These are phyloP conservation scores for Rotaria macrura DNA, from an alignment of 2,888 invertebrate species.

Conservation along the genomic window DNA sequence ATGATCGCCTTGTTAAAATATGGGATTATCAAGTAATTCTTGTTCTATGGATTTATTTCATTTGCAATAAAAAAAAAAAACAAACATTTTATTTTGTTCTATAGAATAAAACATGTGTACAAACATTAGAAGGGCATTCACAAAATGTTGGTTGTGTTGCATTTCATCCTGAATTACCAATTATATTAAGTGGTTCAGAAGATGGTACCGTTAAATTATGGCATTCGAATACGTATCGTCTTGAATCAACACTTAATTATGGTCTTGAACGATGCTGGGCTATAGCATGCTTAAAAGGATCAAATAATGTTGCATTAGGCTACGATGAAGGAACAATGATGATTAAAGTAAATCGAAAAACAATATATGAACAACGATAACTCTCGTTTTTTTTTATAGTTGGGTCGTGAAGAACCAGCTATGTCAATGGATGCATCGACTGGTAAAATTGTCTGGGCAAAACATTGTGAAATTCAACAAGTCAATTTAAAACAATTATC, in stretches of 20 bases:
- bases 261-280: conserved; percentile 97
- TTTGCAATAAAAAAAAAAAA: too few species aligned
- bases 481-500: conserved; percentile 73
- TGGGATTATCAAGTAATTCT: conserved; percentile 71
- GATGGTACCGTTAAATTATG: conserved; percentile 86
- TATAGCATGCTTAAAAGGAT: conserved; percentile 78
- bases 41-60: background rate
- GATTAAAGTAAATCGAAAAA: conserved; percentile 56
- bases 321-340: conserved; percentile 92
- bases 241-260: conserved; percentile 91
- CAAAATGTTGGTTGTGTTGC: conserved; percentile 80
- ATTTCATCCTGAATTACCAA: conserved; percentile 94
- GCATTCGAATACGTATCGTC: conserved; percentile 93
- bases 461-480: conserved; percentile 94
- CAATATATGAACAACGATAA: too few species aligned
- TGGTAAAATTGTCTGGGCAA: conserved; percentile 97
- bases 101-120: conserved; percentile 88
- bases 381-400: conserved; percentile 36
- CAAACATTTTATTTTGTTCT: background rate
- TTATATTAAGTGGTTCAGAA: conserved; percentile 89
- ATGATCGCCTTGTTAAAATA: conserved; percentile 90
- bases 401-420: conserved; percentile 95
- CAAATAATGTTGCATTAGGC: conserved; percentile 90
- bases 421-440: conserved; percentile 88
- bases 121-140: conserved; percentile 88